Evolutionary conservation across 2,888 invertebrate species (phyloP).

Genomic region (Stomorhina lunata): DNA sequence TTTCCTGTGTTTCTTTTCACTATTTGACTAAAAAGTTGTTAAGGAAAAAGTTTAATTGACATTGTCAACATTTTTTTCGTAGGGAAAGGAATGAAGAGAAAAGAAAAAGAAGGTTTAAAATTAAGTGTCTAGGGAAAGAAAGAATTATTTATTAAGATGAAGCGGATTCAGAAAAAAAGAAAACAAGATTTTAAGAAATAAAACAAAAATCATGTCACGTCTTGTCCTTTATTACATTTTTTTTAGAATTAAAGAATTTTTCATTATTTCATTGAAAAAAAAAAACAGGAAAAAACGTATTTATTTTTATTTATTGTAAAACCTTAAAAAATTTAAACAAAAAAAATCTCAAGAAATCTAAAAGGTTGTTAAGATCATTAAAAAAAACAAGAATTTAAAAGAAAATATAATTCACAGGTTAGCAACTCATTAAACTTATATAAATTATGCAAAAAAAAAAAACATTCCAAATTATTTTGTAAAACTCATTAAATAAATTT

Average conservation of each 20-base stretch:
- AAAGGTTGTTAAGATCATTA: constrained; percentile 65
- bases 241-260: constrained; percentile 31
- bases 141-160: constrained; percentile 20
- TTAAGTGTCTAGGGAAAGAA: constrained; percentile 15
- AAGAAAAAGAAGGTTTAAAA: background rate
- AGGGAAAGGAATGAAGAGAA: background rate
- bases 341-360: constrained; percentile 41
- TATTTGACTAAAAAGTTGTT: background rate
- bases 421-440: too few relatives aligned
- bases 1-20: background rate
- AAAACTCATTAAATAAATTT: constrained; percentile 15
- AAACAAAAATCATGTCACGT: constrained; percentile 70
- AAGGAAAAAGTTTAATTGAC: constrained; percentile 24
- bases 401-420: constrained; percentile 38
- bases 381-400: background rate
- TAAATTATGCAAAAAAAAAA: background rate
- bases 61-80: constrained; percentile 6
- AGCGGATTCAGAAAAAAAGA: too few relatives aligned
- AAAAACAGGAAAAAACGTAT: too few relatives aligned
- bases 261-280: constrained; percentile 20
- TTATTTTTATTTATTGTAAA: constrained; percentile 31
- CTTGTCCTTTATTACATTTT: constrained; percentile 76
- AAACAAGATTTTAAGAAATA: background rate
- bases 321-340: constrained; percentile 30
- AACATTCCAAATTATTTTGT: constrained; percentile 56